Evolutionary conservation across 1,140 invertebrate genomes (phyloP), one percentile per base, ranked within the genome.

Genomic region (Dreissena polymorpha): DNA sequence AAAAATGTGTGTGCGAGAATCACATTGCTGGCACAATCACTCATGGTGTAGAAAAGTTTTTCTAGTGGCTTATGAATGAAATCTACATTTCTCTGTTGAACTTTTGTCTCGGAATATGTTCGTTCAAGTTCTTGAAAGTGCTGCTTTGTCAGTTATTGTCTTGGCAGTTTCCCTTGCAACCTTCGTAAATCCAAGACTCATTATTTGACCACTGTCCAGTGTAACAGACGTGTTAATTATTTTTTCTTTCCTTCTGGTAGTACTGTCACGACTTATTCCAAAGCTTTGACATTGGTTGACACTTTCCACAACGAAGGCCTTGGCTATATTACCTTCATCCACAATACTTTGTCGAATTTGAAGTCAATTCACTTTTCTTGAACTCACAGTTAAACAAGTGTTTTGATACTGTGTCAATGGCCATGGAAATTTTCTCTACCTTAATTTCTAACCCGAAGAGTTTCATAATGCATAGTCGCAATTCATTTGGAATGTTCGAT

Each of bases 241-340:
- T 63, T 85, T 85, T 14, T 77, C n/a, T 39, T 72, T 82, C 65
- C 8, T 6, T 63, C 29, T 65, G 0, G 55, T 65, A 60, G 85
- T 83, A 13, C 79, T 73, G 49, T 86, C 85, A 8, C 79, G 25
- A 60, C 60, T 73, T 5, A 86, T 25, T 18, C 80, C 79, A 74
- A 74, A 83, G 27, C 68, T 79, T 14, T 57, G 14, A 21, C n/a
- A 12, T 10, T 50, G 10, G 10, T 63, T 50, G 18, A 83, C 10
- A 64, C 68, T 68, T 51, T 86, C 63, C 3, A 78, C 55, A 51
- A 83, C 73, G 49, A 63, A 86, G 6, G 69, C 51, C 70, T 86
- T 86, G 2, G 85, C 79, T 12, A 83, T 10, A 39, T 51, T 78
- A 7, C 85, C 85, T 70, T 86, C 74, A 69, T 86, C 85, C 12